Evolutionary conservation across 1,140 invertebrate species (phyloP).

Genomic region (Anoplolepis gracilipes): DNA sequence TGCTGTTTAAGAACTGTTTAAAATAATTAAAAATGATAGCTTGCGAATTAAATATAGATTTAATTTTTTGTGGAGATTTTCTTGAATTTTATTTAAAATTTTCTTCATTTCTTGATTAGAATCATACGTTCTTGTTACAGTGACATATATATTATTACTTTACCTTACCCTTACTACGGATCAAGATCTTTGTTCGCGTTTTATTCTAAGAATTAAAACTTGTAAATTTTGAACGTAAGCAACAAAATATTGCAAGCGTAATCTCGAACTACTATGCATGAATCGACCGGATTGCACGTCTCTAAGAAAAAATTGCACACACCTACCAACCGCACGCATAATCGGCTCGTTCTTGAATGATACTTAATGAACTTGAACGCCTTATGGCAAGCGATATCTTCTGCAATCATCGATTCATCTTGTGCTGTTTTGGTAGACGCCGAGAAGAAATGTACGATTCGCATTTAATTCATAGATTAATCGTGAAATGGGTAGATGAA

Average conservation of each 20-base stretch:
- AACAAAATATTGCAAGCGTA: slow-evolving; percentile 30
- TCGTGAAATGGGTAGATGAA: neutral
- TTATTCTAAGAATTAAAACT: neutral
- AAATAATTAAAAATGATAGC: neutral
- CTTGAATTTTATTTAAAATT: neutral
- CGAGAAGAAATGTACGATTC: neutral
- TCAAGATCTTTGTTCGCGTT: neutral
- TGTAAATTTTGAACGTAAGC: slow-evolving; percentile 27
- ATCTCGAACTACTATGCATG: slow-evolving; percentile 5
- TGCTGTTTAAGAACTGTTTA: neutral
- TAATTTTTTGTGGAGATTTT: no score
- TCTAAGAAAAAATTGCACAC: slow-evolving; percentile 31
- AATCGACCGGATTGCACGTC: neutral
- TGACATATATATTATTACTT: neutral
- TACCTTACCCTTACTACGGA: neutral
- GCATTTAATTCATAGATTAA: slow-evolving; percentile 13
- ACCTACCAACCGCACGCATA: slow-evolving; percentile 13
- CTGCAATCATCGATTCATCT: slow-evolving; percentile 31
- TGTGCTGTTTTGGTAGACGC: neutral
- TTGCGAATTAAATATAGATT: neutral
- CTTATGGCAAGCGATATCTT: slow-evolving; percentile 38
- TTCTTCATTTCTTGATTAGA: neutral
- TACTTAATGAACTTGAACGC: slow-evolving; percentile 62
- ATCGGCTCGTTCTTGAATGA: slow-evolving; percentile 58
- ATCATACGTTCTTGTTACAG: neutral